These are phyloP conservation scores for Drosophila acutilabella DNA, from an alignment of 2,888 invertebrate genomes.

Conservation along the genomic window DNA sequence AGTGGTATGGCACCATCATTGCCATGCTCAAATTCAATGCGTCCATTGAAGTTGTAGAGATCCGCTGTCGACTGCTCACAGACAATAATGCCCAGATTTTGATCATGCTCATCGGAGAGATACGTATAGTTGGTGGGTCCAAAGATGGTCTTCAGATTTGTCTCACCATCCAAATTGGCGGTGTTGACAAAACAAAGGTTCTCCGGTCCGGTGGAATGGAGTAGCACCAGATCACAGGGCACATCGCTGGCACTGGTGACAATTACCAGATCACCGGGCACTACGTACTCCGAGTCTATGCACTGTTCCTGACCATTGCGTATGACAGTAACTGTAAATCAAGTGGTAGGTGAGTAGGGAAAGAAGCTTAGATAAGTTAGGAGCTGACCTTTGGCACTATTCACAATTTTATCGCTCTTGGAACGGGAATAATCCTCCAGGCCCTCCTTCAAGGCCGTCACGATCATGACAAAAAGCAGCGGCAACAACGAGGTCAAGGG, in stretches of 20 bases:
- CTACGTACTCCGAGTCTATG: constrained; percentile 87
- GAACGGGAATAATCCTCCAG: constrained; percentile 93
- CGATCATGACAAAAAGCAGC: constrained; percentile 90
- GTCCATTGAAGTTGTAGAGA: constrained; percentile 92
- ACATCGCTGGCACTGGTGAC: constrained; percentile 90
- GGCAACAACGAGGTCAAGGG: constrained; percentile 91
- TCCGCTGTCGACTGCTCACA: constrained; percentile 91
- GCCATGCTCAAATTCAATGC: constrained; percentile 76
- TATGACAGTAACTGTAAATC: constrained; percentile 86
- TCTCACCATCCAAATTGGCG: constrained; percentile 92
- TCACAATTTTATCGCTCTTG: constrained; percentile 90
- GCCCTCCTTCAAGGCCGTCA: constrained; percentile 92
- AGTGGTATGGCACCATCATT: constrained; percentile 85
- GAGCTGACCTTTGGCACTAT: constrained; percentile 87
- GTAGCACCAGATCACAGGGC: constrained; percentile 92
- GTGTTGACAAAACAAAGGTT: constrained; percentile 92
- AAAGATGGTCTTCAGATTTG: constrained; percentile 83
- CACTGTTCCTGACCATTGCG: constrained; percentile 86
- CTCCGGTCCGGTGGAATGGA: constrained; percentile 88
- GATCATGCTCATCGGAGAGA: constrained; percentile 53
- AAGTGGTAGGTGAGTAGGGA: not conserved
- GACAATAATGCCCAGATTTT: constrained; percentile 87
- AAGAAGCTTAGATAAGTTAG: too few relatives aligned
- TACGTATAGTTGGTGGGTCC: constrained; percentile 74
- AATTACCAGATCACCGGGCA: constrained; percentile 91